Percentiles rank a stretch among this genome's conserved stretches.
These are phyloP conservation scores for cattle (Bos taurus) DNA, from an alignment of 2,113 vertebrate species.

Conservation along the genomic window ARS-UCD2.0 NC_037334.1:70889501-70890000, in stretches of 20 bases:
- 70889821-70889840: background rate
- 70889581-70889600: background rate
- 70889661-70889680: background rate
- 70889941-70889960: too few species aligned
- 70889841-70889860: too few species aligned
- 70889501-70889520: background rate
- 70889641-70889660: background rate
- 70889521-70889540: background rate
- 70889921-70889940: too few species aligned
- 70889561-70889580: background rate
- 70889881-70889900: too few species aligned
- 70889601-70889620: background rate
- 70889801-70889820: background rate
- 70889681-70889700: background rate
- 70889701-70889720: background rate
- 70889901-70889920: too few species aligned
- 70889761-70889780: background rate
- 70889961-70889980: too few species aligned
- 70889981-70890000: too few species aligned
- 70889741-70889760: background rate
- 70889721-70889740: background rate
- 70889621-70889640: conserved; percentile 5
- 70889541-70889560: background rate
- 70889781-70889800: background rate
- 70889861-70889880: too few species aligned